Evolutionary conservation across 2,797 vertebrate genomes (phyloP).

Genomic region (Microhierax caerulescens): DNA sequence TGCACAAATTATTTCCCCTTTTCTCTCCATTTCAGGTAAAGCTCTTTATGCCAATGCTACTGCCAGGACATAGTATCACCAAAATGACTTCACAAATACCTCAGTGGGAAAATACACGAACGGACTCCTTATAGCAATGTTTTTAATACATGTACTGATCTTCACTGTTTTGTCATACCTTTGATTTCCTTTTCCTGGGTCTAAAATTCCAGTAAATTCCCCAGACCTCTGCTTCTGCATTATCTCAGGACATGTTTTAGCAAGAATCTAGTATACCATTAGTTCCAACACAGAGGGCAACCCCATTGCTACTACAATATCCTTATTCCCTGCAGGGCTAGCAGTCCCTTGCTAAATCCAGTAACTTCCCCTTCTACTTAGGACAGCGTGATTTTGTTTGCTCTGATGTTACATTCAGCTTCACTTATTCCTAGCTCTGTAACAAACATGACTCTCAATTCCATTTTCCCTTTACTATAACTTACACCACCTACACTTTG

Average conservation of each 20-base stretch:
- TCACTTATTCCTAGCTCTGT: not conserved
- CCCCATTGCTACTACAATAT: rapidly evolving
- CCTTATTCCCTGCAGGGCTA: not conserved
- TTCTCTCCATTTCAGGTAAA: not conserved
- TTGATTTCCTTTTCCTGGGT: not conserved
- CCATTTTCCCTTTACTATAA: not conserved
- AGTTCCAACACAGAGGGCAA: not conserved
- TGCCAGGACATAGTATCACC: not conserved
- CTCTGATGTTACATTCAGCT: not conserved
- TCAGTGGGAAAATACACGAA: not conserved
- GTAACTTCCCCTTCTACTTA: not conserved
- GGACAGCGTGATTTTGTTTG: not conserved
- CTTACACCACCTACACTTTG: not conserved
- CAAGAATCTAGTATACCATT: not conserved
- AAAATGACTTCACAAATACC: not conserved
- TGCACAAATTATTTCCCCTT: not conserved
- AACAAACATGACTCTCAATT: not conserved
- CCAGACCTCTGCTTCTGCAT: not conserved
- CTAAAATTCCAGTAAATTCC: not conserved
- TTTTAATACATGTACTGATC: not conserved
- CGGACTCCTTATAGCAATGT: not conserved
- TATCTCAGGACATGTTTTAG: not conserved
- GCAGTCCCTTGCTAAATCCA: not conserved
- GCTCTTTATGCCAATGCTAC: not conserved
- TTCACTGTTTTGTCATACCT: not conserved